Evolutionary conservation across 2,888 invertebrate genomes (phyloP), one percentile per base, ranked within the genome.

Genomic region (Drosophila affinis): DNA sequence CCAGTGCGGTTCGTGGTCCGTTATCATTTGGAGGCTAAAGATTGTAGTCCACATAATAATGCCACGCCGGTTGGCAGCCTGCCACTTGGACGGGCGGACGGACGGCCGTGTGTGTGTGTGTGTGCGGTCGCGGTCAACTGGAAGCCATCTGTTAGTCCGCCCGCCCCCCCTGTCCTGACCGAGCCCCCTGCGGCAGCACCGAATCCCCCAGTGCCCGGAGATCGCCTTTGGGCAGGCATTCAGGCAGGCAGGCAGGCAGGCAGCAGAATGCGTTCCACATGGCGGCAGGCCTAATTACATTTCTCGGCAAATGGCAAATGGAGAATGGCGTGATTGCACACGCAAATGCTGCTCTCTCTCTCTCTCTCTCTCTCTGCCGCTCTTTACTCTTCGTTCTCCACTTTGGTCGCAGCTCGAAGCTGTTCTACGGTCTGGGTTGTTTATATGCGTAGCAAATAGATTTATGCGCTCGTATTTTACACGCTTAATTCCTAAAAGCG

Each of bases 391-490:
- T 7, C n/a, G 3, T 9, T 34, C 34, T 9, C 10, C 21, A 9
- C 17, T 32, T n/a, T 32, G 2, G 2, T 7, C n/a, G 7, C 7
- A 7, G 39, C 39, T 34, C 14, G 39, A 7, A 39, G 39, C 39
- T n/a, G n/a, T 39, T n/a, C 39, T 39, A 6, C 39, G 12, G 60
- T 56, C 65, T 57, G 48, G 48, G 75, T 77, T 79, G 87, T 65
- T 79, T 75, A 82, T 78, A 78, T 84, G 84, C 80, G 76, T 87
- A 76, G 77, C 57, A 75, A 87, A 82, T 79, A 85, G 89, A 87
- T 87, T 87, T 85, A 87, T 87, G 80, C 62, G 78, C 80, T 79
- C 82, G 87, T 87, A 87, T 79, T 82, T 87, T 78, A 82, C 72
- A 77, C 75, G 77, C 78, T 82, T 85, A 85, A 78, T 83, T 81